These are phyloP conservation scores for Tupaia tana DNA, from an alignment of 2,113 vertebrate species.

Conservation along the genomic window DNA sequence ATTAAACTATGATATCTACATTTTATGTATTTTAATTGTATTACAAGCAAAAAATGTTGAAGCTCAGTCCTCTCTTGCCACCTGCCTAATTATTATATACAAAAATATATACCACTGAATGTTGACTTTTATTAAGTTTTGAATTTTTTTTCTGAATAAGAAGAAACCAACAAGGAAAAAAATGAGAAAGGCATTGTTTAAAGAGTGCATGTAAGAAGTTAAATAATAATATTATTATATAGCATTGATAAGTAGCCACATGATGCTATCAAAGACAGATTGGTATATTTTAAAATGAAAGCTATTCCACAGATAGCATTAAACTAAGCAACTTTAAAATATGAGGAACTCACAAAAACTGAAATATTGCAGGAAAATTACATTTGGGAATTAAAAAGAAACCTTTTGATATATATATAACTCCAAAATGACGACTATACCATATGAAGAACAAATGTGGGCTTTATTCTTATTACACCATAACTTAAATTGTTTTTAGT, in stretches of 20 bases:
- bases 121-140: slow-evolving; percentile 11
- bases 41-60: slow-evolving; percentile 45
- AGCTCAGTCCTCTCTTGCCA: not conserved
- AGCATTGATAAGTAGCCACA: slow-evolving; percentile 44
- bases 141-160: not conserved
- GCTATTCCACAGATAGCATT: slow-evolving; percentile 36
- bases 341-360: slow-evolving; percentile 62
- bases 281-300: slow-evolving; percentile 60
- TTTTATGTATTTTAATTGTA: not conserved
- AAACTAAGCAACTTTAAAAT: slow-evolving; percentile 58
- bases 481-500: slow-evolving; percentile 80
- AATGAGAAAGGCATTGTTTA: not conserved
- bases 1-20: slow-evolving; percentile 10
- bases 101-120: not conserved
- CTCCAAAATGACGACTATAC: slow-evolving; percentile 75
- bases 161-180: slow-evolving; percentile 24
- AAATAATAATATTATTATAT: slow-evolving; percentile 54
- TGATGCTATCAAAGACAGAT: slow-evolving; percentile 62
- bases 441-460: slow-evolving; percentile 77
- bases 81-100: not conserved
- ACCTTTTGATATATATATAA: slow-evolving; percentile 62
- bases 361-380: slow-evolving; percentile 72
- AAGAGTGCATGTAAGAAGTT: slow-evolving; percentile 11
- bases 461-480: slow-evolving; percentile 68
- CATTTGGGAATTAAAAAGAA: slow-evolving; percentile 83